Conservation (phyloP, 1,140 invertebrate species). For the Dinothrombium tinctorium region DNA sequence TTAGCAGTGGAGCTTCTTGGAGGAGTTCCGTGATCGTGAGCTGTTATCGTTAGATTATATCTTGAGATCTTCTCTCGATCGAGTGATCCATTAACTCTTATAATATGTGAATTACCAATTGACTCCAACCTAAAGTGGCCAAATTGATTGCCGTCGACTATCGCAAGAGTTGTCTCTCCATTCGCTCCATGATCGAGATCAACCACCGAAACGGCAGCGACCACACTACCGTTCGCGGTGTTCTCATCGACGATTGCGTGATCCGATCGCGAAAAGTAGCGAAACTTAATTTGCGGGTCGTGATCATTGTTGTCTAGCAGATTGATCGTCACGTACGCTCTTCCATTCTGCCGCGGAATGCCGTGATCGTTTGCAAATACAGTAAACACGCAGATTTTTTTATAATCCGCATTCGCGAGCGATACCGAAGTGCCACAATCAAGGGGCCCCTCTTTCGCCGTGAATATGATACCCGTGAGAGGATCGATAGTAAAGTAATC, state of each 20-base stretch:
- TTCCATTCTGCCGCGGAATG: slow-evolving; percentile 58
- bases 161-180: slow-evolving; percentile 57
- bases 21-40: slow-evolving; percentile 62
- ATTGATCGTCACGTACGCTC: slow-evolving; percentile 83
- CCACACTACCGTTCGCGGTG: slow-evolving; percentile 58
- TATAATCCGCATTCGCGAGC: neutral
- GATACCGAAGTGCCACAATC: slow-evolving; percentile 1
- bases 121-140: slow-evolving; percentile 65
- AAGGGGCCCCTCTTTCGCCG: slow-evolving; percentile 17
- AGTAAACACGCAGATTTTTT: slow-evolving; percentile 51
- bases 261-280: slow-evolving; percentile 39
- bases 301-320: slow-evolving; percentile 75
- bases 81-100: slow-evolving; percentile 59
- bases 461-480: slow-evolving; percentile 59
- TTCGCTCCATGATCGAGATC: slow-evolving; percentile 74
- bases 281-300: slow-evolving; percentile 62
- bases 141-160: slow-evolving; percentile 65
- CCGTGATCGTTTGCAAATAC: slow-evolving; percentile 81
- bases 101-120: slow-evolving; percentile 57
- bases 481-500: slow-evolving; percentile 61
- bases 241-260: slow-evolving; percentile 83
- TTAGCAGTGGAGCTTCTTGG: slow-evolving; percentile 55
- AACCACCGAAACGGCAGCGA: slow-evolving; percentile 72
- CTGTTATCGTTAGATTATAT: slow-evolving; percentile 75
- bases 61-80: slow-evolving; percentile 74